phyloP scores from a whole-genome alignment of 1,140 invertebrate genomes.

The Eriocheir sinensis region DNA sequence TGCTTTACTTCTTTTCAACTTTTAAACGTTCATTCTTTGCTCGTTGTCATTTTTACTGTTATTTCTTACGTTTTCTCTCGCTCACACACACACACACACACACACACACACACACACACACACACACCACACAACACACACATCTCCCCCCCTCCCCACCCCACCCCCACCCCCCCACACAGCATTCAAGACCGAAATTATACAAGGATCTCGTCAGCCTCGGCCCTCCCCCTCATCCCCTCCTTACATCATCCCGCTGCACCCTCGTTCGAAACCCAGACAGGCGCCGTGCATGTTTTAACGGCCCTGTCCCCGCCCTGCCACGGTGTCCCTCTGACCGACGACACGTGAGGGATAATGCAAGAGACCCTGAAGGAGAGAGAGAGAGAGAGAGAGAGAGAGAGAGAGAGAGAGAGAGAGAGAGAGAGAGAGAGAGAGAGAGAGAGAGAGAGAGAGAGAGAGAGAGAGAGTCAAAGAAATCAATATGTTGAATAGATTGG shows the following conservation, averaged over 20 bases:
- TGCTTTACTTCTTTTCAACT: too few species aligned
- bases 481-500: neutral
- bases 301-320: neutral
- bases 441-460: neutral
- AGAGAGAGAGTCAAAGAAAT: neutral
- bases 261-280: neutral
- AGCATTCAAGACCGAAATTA: too few species aligned
- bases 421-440: neutral
- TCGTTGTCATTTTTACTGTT: too few species aligned
- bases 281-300: neutral
- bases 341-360: neutral
- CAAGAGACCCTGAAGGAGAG: neutral
- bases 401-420: constrained; percentile 10
- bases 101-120: too few species aligned
- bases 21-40: too few species aligned
- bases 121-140: too few species aligned
- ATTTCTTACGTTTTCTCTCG: too few species aligned
- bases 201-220: neutral
- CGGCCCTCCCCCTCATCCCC: neutral
- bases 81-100: too few species aligned
- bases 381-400: too few species aligned
- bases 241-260: neutral
- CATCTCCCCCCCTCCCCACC: too few species aligned
- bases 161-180: too few species aligned
- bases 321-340: neutral